Evolutionary conservation across 1,140 invertebrate genomes (phyloP).

Genomic region (Brachionus paranguensis): DNA sequence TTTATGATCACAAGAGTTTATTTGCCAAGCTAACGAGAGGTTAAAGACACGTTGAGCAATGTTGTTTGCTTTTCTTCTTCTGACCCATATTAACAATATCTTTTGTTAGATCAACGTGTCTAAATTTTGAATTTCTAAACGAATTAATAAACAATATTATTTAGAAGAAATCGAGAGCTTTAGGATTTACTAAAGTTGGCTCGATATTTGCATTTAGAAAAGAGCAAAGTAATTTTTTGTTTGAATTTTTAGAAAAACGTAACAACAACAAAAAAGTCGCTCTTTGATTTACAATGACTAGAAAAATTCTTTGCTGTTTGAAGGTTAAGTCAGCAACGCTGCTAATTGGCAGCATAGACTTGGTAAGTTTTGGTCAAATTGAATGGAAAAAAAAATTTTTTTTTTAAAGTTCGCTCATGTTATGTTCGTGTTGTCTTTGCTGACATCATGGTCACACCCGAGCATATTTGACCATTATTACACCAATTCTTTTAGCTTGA

Average conservation of each 20-base stretch:
- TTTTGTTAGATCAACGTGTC: not conserved
- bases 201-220: too few relatives aligned
- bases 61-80: not conserved
- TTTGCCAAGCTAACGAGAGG: not conserved
- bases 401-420: not conserved
- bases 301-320: constrained; percentile 21
- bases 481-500: not conserved
- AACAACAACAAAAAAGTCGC: not conserved
- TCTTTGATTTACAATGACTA: not conserved
- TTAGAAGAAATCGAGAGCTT: not conserved
- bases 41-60: not conserved
- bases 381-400: not conserved
- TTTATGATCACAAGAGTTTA: not conserved
- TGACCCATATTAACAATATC: not conserved
- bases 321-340: constrained; percentile 21
- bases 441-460: constrained; percentile 8
- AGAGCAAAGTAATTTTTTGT: not conserved
- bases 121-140: not conserved
- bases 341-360: not conserved
- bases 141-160: not conserved
- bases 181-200: not conserved
- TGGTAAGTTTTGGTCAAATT: not conserved
- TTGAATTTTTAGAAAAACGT: too few relatives aligned
- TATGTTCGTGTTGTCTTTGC: not conserved
- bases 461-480: constrained; percentile 17